phyloP scores from a whole-genome alignment of 2,888 invertebrate genomes.

The Hirtodrosophila histrioides region DNA sequence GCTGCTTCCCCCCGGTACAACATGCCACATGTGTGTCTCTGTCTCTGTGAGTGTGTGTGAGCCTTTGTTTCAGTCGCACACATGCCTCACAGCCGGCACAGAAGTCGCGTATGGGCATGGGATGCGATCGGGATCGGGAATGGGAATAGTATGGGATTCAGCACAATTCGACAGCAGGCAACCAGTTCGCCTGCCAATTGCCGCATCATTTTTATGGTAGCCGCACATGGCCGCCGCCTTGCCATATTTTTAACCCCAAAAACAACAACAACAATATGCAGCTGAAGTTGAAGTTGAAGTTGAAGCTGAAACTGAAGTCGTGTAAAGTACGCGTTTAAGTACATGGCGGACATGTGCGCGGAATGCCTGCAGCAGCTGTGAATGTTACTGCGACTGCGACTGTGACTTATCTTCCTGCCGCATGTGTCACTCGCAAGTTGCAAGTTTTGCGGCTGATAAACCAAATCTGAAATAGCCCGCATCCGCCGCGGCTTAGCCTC shows the following conservation, averaged over 20 bases:
- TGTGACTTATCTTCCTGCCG: slow-evolving; percentile 55
- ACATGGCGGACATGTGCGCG: slow-evolving; percentile 68
- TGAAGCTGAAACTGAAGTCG: slow-evolving; percentile 37
- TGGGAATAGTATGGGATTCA: slow-evolving; percentile 1
- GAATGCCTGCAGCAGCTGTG: slow-evolving; percentile 65
- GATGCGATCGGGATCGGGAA: slow-evolving; percentile 32
- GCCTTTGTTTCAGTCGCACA: slow-evolving; percentile 60
- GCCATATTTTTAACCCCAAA: slow-evolving; percentile 60
- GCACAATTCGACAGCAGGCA: slow-evolving; percentile 47
- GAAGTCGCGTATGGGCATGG: slow-evolving; percentile 31
- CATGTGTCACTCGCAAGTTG: slow-evolving; percentile 36
- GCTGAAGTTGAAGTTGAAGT: too few species aligned
- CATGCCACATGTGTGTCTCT: slow-evolving; percentile 19
- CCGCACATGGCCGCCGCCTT: slow-evolving; percentile 59
- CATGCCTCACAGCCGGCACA: slow-evolving; percentile 71
- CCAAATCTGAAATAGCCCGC: slow-evolving; percentile 25
- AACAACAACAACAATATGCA: slow-evolving; percentile 16
- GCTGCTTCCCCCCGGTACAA: slow-evolving; percentile 31
- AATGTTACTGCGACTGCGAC: slow-evolving; percentile 8
- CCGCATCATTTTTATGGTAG: slow-evolving; percentile 73
- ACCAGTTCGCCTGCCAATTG: slow-evolving; percentile 64
- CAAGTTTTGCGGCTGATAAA: slow-evolving; percentile 52
- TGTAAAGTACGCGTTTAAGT: slow-evolving; percentile 16
- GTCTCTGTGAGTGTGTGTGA: too few species aligned
- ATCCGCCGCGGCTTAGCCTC: slow-evolving; percentile 9